These are phyloP conservation scores for Smutsia gigantea DNA, from an alignment of 2,797 vertebrate species.

Conservation along the genomic window DNA sequence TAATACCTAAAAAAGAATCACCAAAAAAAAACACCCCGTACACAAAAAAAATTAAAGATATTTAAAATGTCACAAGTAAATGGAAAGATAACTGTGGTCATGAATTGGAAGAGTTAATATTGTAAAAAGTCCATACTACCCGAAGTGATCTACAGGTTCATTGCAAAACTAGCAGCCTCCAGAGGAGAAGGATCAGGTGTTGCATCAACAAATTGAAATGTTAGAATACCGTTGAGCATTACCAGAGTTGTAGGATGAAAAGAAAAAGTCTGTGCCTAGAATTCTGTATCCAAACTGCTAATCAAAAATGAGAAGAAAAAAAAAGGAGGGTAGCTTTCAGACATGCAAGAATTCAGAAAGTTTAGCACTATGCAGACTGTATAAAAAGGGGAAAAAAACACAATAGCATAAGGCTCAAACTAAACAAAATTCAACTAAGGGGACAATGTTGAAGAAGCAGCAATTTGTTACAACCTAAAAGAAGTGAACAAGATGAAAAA, in stretches of 20 bases:
- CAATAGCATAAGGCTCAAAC: neutral
- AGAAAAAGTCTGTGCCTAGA: neutral
- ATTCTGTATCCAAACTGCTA: neutral
- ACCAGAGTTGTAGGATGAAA: slow-evolving; percentile 35
- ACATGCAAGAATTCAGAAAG: slow-evolving; percentile 20
- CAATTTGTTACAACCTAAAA: neutral
- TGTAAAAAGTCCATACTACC: neutral
- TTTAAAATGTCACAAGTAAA: neutral
- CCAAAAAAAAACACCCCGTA: too few relatives aligned
- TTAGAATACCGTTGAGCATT: neutral
- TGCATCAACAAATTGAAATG: neutral
- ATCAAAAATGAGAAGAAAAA: neutral
- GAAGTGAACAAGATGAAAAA: neutral
- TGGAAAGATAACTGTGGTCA: neutral
- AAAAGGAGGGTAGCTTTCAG: neutral
- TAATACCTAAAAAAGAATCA: neutral
- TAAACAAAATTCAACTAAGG: neutral
- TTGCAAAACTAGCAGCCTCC: neutral
- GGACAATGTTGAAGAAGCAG: neutral
- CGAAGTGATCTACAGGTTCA: neutral
- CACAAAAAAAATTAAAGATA: neutral
- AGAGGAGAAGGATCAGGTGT: neutral
- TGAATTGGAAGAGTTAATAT: neutral
- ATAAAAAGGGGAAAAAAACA: neutral
- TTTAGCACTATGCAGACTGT: neutral